Evolutionary conservation across 2,888 invertebrate species (phyloP).

Genomic region (Gibbula magus): DNA sequence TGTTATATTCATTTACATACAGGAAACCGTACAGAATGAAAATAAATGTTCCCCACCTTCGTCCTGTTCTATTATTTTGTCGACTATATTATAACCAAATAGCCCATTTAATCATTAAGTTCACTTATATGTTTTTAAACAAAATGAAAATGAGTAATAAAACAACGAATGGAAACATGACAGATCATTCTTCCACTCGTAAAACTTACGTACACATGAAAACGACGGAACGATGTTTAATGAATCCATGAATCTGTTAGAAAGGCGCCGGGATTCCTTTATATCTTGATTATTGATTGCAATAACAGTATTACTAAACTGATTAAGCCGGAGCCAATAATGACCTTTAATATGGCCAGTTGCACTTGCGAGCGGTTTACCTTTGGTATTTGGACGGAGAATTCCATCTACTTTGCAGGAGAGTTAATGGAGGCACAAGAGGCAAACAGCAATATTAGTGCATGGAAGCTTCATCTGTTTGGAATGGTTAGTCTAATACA

Average conservation of each 20-base stretch:
- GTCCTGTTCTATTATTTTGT: too few species aligned
- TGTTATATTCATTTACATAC: too few species aligned
- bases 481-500: too few species aligned
- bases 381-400: neutral
- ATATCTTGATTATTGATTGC: slow-evolving; percentile 1
- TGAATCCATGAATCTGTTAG: neutral
- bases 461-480: too few species aligned
- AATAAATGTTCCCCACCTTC: too few species aligned
- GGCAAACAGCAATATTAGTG: neutral
- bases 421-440: neutral
- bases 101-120: too few species aligned
- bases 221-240: neutral
- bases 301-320: neutral
- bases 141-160: too few species aligned
- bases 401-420: neutral
- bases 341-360: neutral
- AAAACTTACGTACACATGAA: neutral
- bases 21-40: too few species aligned
- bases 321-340: neutral
- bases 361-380: neutral
- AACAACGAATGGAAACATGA: too few species aligned
- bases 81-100: too few species aligned
- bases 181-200: neutral
- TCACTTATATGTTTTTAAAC: too few species aligned
- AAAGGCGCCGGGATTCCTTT: neutral